Conservation (phyloP, 2,888 invertebrate species). For the Trichacis sp. region DNA sequence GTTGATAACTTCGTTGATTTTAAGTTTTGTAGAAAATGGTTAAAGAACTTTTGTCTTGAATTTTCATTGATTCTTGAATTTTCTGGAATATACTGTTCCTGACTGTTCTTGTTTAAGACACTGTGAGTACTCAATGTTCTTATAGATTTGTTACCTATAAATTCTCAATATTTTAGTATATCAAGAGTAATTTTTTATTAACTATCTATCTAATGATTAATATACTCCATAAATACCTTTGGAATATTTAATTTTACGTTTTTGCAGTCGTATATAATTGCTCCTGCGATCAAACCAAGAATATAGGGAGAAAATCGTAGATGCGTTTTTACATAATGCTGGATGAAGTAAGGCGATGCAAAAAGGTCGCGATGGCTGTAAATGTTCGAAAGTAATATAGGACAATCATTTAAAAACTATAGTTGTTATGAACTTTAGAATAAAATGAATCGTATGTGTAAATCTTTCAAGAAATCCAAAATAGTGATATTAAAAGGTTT, state of each 20-base stretch:
- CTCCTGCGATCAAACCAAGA: neutral
- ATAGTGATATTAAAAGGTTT: neutral
- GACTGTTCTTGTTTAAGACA: too few species aligned
- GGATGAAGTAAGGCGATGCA: neutral
- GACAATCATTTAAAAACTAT: too few species aligned
- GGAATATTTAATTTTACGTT: neutral
- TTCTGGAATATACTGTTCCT: too few species aligned
- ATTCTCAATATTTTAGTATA: neutral
- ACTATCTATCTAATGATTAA: too few species aligned
- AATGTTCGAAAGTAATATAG: neutral
- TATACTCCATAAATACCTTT: neutral
- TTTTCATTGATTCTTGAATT: too few species aligned
- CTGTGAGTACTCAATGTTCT: too few species aligned
- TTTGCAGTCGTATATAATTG: slow-evolving; percentile 5
- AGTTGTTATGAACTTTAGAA: slow-evolving; percentile 10
- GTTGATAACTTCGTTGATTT: too few species aligned
- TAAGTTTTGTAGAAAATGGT: too few species aligned
- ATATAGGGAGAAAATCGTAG: neutral
- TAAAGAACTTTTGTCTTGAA: too few species aligned
- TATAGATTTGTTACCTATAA: too few species aligned
- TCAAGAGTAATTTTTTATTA: neutral
- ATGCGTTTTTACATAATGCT: neutral
- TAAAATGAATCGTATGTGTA: neutral
- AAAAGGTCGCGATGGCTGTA: neutral
- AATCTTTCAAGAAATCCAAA: neutral